phyloP scores from a whole-genome alignment of 2,113 vertebrate species.

The Paratilapia polleni region DNA sequence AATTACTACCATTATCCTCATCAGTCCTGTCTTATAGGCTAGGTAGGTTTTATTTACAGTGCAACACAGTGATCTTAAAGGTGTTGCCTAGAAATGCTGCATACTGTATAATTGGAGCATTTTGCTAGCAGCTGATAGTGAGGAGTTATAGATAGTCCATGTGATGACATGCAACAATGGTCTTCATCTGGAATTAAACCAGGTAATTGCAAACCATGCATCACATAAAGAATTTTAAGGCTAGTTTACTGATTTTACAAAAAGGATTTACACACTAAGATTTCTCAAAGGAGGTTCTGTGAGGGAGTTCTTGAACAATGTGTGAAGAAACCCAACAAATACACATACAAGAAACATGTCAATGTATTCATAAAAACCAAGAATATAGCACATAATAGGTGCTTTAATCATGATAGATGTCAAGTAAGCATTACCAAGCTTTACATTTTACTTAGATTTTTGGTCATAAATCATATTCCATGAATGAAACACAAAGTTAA shows the following conservation, averaged over 20 bases:
- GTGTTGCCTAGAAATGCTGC: not conserved
- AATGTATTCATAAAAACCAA: too few species aligned
- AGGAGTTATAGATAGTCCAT: not conserved
- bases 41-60: not conserved
- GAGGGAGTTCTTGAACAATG: too few species aligned
- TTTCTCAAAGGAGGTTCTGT: too few species aligned
- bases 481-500: not conserved
- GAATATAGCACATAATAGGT: too few species aligned
- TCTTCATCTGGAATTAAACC: not conserved
- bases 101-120: not conserved
- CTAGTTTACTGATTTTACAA: not conserved
- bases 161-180: not conserved
- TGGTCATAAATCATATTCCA: not conserved
- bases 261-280: not conserved
- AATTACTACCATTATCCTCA: not conserved
- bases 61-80: not conserved
- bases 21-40: not conserved
- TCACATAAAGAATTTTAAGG: not conserved
- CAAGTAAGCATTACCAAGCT: not conserved
- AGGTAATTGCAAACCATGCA: not conserved
- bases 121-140: not conserved
- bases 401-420: not conserved
- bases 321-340: too few species aligned
- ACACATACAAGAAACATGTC: too few species aligned
- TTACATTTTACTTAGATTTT: not conserved